Evolutionary conservation across 2,113 vertebrate species (phyloP).

Genomic region (Oreochromis tanganicae): DNA sequence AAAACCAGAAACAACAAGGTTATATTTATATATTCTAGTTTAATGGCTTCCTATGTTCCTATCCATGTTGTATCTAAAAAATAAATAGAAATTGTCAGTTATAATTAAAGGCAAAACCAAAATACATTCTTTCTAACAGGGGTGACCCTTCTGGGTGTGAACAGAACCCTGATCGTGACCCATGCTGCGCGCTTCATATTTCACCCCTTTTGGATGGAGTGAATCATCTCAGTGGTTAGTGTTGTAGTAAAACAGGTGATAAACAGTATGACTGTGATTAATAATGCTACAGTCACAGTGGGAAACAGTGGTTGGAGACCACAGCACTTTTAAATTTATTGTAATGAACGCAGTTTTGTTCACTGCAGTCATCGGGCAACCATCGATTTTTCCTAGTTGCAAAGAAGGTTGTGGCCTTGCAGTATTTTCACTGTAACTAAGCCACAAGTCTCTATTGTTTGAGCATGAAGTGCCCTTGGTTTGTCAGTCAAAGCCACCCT

Average conservation of each 20-base stretch:
- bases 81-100: neutral
- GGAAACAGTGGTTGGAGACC: neutral
- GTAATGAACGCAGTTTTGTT: neutral
- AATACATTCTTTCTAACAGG: neutral
- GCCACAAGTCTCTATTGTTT: neutral
- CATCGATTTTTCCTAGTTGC: neutral
- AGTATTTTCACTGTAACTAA: neutral
- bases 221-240: neutral
- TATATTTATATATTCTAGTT: neutral
- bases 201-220: neutral
- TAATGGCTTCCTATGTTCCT: neutral
- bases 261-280: neutral
- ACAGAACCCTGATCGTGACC: rapidly evolving
- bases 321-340: neutral
- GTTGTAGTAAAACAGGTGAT: neutral
- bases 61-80: neutral
- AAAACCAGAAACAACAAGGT: neutral
- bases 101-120: neutral
- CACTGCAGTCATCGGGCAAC: neutral
- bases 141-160: neutral
- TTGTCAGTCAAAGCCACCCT: neutral
- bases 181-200: neutral
- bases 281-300: neutral
- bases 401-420: neutral
- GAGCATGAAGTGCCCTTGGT: neutral